Percentiles rank a stretch among this genome's conserved stretches.
These are phyloP conservation scores for Hylaea fasciaria DNA, from an alignment of 2,888 invertebrate genomes.

Conservation along the genomic window DNA sequence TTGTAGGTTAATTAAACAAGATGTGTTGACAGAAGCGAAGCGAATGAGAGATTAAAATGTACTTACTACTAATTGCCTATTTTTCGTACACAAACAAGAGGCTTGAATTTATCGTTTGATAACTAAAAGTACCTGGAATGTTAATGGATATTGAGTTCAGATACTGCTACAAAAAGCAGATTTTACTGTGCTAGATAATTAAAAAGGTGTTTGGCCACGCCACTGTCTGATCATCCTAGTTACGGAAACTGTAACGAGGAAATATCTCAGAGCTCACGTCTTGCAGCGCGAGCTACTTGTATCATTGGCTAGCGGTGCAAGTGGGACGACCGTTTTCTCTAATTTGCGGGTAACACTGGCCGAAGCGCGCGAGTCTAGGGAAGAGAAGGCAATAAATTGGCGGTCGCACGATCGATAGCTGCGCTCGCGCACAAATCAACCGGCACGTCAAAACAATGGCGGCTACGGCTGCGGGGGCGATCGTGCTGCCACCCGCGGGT, in stretches of 20 bases:
- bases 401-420: slow-evolving; percentile 67
- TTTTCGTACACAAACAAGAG: slow-evolving; percentile 30
- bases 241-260: slow-evolving; percentile 40
- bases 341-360: slow-evolving; percentile 66
- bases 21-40: slow-evolving; percentile 43
- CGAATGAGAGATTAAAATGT: slow-evolving; percentile 38
- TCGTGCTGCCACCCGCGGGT: slow-evolving; percentile 71
- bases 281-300: slow-evolving; percentile 50
- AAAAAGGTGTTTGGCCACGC: slow-evolving; percentile 31
- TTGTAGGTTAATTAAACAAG: slow-evolving; percentile 44
- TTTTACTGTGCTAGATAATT: slow-evolving; percentile 25
- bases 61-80: slow-evolving; percentile 38
- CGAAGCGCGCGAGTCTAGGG: slow-evolving; percentile 59
- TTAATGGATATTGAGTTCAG: neutral
- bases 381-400: slow-evolving; percentile 77
- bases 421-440: slow-evolving; percentile 78
- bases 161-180: slow-evolving; percentile 18
- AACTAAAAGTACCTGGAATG: slow-evolving; percentile 16
- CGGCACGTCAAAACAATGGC: slow-evolving; percentile 75
- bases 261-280: slow-evolving; percentile 39
- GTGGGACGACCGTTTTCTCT: slow-evolving; percentile 66
- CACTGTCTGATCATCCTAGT: slow-evolving; percentile 34
- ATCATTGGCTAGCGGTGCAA: slow-evolving; percentile 53
- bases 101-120: slow-evolving; percentile 17
- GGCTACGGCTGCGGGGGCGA: slow-evolving; percentile 73